These are phyloP conservation scores for Rutilus rutilus DNA, from an alignment of 2,113 vertebrate genomes.

Conservation along the genomic window DNA sequence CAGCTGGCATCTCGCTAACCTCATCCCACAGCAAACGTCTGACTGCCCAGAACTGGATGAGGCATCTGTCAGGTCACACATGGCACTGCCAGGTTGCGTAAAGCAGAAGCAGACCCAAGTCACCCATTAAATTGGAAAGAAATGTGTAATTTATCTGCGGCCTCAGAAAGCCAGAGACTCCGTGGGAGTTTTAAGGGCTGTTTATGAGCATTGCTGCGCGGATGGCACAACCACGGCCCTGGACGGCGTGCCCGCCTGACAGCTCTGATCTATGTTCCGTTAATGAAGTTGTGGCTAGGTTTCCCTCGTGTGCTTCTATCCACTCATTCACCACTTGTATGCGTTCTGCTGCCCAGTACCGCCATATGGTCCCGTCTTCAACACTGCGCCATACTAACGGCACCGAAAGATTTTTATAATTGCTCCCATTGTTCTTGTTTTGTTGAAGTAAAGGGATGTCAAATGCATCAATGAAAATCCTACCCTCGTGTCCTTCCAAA, in stretches of 20 bases:
- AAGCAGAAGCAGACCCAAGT: not conserved
- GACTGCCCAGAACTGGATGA: slow-evolving; percentile 28
- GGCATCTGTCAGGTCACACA: slow-evolving; percentile 12
- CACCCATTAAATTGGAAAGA: slow-evolving; percentile 19
- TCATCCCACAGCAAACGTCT: slow-evolving; percentile 42
- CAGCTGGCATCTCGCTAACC: slow-evolving; percentile 36
- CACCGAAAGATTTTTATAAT: slow-evolving; percentile 35
- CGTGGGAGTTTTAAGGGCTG: slow-evolving; percentile 7
- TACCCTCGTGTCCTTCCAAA: not conserved
- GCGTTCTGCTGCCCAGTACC: slow-evolving; percentile 18
- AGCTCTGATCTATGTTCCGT: slow-evolving; percentile 22
- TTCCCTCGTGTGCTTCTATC: slow-evolving; percentile 45
- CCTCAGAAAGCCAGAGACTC: slow-evolving; percentile 1
- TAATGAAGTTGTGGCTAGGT: slow-evolving; percentile 40
- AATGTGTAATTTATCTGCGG: slow-evolving; percentile 10
- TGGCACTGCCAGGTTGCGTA: slow-evolving; percentile 19
- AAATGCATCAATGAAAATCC: not conserved
- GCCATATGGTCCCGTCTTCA: slow-evolving; percentile 49
- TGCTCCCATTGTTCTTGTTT: slow-evolving; percentile 30
- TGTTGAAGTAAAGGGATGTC: not conserved
- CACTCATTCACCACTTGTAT: slow-evolving; percentile 39
- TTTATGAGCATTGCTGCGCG: not conserved
- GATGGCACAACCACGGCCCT: not conserved
- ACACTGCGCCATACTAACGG: not conserved
- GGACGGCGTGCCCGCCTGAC: not conserved